These are phyloP conservation scores for Tholera decimalis DNA, from an alignment of 2,888 invertebrate genomes.

Conservation along the genomic window DNA sequence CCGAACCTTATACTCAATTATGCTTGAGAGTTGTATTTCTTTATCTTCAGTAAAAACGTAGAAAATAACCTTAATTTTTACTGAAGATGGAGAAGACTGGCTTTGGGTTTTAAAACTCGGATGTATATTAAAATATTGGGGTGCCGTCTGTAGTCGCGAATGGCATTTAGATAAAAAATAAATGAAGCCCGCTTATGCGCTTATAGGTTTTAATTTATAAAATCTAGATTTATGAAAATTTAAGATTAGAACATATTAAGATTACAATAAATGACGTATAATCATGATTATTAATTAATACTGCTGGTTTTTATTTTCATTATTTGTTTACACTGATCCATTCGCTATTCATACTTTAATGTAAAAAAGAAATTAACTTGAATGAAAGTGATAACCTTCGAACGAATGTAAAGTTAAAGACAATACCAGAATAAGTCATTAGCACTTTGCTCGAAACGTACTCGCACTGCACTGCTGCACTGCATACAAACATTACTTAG, in stretches of 20 bases:
- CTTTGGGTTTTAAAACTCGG: constrained; percentile 6
- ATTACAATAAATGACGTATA: too few relatives aligned
- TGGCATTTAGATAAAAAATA: background rate
- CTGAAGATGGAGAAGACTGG: background rate
- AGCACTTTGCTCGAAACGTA: constrained; percentile 23
- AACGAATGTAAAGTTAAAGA: constrained; percentile 27
- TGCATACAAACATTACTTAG: constrained; percentile 51
- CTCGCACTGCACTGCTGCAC: constrained; percentile 13
- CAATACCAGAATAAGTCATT: constrained; percentile 32
- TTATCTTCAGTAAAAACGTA: too few relatives aligned
- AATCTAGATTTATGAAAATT: constrained; percentile 10
- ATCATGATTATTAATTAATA: too few relatives aligned
- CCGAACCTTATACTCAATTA: constrained; percentile 7
- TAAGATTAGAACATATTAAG: too few relatives aligned
- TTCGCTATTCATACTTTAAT: too few relatives aligned
- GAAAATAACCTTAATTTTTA: background rate
- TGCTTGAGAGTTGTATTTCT: background rate
- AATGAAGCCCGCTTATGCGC: background rate
- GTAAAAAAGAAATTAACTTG: too few relatives aligned
- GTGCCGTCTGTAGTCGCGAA: background rate
- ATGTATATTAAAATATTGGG: constrained; percentile 3
- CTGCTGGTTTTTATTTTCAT: too few relatives aligned
- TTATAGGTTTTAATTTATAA: constrained; percentile 7
- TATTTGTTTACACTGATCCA: too few relatives aligned
- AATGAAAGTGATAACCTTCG: constrained; percentile 3